Evolutionary conservation across 2,113 vertebrate species (phyloP).

Genomic region (Taurulus bubalis): DNA sequence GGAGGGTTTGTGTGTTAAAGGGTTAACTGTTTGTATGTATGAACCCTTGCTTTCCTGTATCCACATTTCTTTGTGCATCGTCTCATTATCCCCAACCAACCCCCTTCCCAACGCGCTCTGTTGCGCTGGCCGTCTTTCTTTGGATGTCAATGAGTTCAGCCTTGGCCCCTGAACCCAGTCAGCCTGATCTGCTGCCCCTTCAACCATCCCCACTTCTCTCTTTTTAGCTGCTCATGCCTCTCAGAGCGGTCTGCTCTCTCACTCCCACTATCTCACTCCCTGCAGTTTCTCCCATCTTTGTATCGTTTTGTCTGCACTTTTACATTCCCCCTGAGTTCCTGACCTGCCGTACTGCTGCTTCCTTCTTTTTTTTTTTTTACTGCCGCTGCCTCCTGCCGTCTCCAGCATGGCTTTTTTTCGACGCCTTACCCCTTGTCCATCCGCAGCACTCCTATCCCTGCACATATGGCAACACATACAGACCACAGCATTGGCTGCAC

Average conservation of each 20-base stretch:
- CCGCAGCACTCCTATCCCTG: conserved; percentile 5
- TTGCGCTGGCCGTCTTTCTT: conserved; percentile 34
- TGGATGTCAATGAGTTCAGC: conserved; percentile 68
- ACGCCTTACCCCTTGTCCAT: background rate
- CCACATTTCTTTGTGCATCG: conserved; percentile 45
- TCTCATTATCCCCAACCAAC: background rate
- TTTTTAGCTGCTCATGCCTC: conserved; percentile 25
- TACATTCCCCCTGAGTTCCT: background rate
- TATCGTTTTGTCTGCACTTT: conserved; percentile 46
- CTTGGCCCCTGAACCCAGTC: conserved; percentile 47
- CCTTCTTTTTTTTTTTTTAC: background rate
- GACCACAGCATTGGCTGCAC: conserved; percentile 20
- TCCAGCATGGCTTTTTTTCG: conserved; percentile 1
- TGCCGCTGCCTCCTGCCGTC: conserved; percentile 10
- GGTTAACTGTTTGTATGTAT: conserved; percentile 18
- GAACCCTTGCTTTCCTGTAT: conserved; percentile 11
- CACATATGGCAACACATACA: conserved; percentile 48
- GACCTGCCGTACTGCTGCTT: background rate
- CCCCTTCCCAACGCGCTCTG: background rate
- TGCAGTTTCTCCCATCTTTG: conserved; percentile 38
- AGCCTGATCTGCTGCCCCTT: conserved; percentile 46
- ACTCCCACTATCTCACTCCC: conserved; percentile 11
- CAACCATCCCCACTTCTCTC: conserved; percentile 41
- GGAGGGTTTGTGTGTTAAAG: conserved; percentile 25
- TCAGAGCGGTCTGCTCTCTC: conserved; percentile 31